These are phyloP conservation scores for Callithrix jacchus DNA, from an alignment of 2,113 vertebrate species.

Conservation along the genomic window DNA sequence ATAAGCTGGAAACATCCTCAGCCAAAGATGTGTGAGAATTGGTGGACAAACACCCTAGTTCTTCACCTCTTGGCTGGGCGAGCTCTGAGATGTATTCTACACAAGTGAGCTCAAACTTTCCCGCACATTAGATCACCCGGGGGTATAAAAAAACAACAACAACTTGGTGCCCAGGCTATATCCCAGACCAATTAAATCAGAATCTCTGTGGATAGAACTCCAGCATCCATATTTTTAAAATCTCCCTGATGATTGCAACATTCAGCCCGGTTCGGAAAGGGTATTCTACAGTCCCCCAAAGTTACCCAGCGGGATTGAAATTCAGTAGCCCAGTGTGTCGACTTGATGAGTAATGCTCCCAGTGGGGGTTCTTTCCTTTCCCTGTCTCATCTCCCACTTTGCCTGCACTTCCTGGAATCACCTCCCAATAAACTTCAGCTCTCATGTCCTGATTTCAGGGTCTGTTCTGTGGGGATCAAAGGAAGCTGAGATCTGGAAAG, in stretches of 20 bases:
- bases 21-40: not conserved
- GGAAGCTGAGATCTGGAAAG: not conserved
- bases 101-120: not conserved
- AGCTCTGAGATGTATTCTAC: not conserved
- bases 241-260: not conserved
- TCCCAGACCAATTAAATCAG: slow-evolving; percentile 13
- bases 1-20: not conserved
- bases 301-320: not conserved
- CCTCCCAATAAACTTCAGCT: not conserved
- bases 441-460: not conserved
- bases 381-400: not conserved
- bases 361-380: not conserved
- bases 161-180: not conserved
- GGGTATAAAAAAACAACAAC: not conserved
- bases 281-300: not conserved
- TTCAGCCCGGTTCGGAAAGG: not conserved
- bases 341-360: not conserved
- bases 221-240: not conserved
- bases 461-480: not conserved
- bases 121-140: not conserved
- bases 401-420: not conserved
- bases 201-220: not conserved
- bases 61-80: not conserved
- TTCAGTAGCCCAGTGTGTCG: not conserved
- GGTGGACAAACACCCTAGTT: not conserved